Conservation (phyloP, 2,797 vertebrate species). For the Miichthys miiuy region DNA sequence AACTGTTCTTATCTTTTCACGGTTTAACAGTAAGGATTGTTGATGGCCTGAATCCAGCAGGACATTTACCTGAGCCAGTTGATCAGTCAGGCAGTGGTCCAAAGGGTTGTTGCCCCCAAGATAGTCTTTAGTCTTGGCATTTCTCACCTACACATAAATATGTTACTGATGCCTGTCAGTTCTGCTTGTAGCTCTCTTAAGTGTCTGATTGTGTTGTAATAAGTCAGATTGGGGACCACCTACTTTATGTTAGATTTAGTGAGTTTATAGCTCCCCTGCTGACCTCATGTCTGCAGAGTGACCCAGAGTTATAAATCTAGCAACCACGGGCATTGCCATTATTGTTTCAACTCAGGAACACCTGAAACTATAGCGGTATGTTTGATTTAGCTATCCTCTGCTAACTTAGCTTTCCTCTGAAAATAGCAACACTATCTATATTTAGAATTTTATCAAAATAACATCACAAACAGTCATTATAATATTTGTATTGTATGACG, state of each 20-base stretch:
- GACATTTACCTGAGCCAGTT: not conserved
- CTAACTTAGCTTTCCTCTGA: not conserved
- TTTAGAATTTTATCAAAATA: not conserved
- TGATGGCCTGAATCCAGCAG: not conserved
- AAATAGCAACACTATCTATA: not conserved
- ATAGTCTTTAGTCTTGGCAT: not conserved
- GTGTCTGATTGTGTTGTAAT: slow-evolving; percentile 19
- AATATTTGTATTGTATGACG: not conserved
- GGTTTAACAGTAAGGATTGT: not conserved
- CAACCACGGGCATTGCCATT: not conserved
- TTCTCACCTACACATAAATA: slow-evolving; percentile 1
- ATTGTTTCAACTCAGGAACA: slow-evolving; percentile 16
- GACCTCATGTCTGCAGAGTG: not conserved
- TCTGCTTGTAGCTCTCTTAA: not conserved
- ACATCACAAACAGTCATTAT: not conserved
- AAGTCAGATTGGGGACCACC: slow-evolving; percentile 12
- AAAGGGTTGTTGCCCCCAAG: not conserved
- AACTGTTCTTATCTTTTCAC: not conserved
- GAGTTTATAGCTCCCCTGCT: not conserved
- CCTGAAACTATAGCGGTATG: not conserved
- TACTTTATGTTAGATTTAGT: too few relatives aligned
- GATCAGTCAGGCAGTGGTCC: not conserved
- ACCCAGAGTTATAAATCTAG: not conserved
- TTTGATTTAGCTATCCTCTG: too few relatives aligned
- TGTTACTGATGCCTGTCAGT: not conserved